These are phyloP conservation scores for Eubasilissa splendida DNA, from an alignment of 2,888 invertebrate genomes.

Conservation along the genomic window DNA sequence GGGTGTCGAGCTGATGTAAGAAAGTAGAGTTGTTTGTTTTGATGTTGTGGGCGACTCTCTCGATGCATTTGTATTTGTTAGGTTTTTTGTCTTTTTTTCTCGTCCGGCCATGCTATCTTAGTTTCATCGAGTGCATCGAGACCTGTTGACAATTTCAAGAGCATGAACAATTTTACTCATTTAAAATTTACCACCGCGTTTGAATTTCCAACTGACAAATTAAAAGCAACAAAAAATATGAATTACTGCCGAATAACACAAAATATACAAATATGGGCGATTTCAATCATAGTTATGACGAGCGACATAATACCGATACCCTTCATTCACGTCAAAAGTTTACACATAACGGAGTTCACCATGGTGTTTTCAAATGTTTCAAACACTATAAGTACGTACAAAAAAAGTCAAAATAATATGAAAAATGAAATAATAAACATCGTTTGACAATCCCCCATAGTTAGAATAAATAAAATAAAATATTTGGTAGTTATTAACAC, in stretches of 20 bases:
- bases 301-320: not conserved
- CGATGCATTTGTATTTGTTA: conserved; percentile 40
- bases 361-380: conserved; percentile 19
- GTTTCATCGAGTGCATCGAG: conserved; percentile 48
- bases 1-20: conserved; percentile 20
- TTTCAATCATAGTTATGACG: conserved; percentile 10
- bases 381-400: conserved; percentile 29
- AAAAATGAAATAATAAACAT: not conserved
- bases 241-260: not conserved
- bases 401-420: not conserved
- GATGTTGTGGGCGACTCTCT: conserved; percentile 48
- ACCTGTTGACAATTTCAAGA: conserved; percentile 47
- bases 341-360: conserved; percentile 14
- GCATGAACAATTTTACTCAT: not conserved
- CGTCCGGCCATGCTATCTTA: conserved; percentile 57
- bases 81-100: conserved; percentile 55
- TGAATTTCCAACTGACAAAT: too few species aligned
- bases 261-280: not conserved
- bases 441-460: not conserved
- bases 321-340: conserved; percentile 36
- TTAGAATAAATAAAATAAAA: conserved; percentile 13
- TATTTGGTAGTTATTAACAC: conserved; percentile 26
- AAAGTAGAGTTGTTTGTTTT: conserved; percentile 40
- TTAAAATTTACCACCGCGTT: not conserved
- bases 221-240: too few species aligned